A percentile compares a stretch with the other conserved stretches of the same genome.
phyloP scores from a whole-genome alignment of 2,888 invertebrate genomes.

The Acanthosepion lycidas region DNA sequence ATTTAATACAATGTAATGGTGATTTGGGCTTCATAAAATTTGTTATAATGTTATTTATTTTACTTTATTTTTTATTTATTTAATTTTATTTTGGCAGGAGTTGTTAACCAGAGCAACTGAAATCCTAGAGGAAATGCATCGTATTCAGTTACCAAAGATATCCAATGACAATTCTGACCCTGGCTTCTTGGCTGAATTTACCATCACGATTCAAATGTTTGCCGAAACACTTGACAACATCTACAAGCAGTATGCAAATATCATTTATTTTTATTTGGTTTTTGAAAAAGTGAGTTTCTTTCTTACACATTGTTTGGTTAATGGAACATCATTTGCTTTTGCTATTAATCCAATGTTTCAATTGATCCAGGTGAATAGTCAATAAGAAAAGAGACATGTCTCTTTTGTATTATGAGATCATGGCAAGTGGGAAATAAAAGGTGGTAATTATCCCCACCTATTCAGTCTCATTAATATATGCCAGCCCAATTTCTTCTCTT shows the following conservation, averaged over 20 bases:
- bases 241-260: slow-evolving; percentile 60
- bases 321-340: too few species aligned
- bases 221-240: slow-evolving; percentile 60
- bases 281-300: slow-evolving; percentile 62
- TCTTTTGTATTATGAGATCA: too few species aligned
- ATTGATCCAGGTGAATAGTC: too few species aligned
- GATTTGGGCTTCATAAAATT: too few species aligned
- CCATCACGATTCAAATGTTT: slow-evolving; percentile 63
- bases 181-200: slow-evolving; percentile 58
- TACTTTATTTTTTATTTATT: not conserved
- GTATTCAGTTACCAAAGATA: slow-evolving; percentile 48
- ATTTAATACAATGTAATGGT: too few species aligned
- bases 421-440: too few species aligned
- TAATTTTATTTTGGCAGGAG: slow-evolving; percentile 53
- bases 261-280: slow-evolving; percentile 63
- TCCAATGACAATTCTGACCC: slow-evolving; percentile 45
- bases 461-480: too few species aligned
- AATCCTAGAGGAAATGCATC: slow-evolving; percentile 60
- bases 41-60: too few species aligned
- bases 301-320: not conserved
- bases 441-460: too few species aligned
- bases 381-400: too few species aligned
- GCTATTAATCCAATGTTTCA: too few species aligned
- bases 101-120: slow-evolving; percentile 62
- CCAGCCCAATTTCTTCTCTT: too few species aligned